phyloP scores from a whole-genome alignment of 1,140 invertebrate genomes.

The Saccostrea cuccullata region DNA sequence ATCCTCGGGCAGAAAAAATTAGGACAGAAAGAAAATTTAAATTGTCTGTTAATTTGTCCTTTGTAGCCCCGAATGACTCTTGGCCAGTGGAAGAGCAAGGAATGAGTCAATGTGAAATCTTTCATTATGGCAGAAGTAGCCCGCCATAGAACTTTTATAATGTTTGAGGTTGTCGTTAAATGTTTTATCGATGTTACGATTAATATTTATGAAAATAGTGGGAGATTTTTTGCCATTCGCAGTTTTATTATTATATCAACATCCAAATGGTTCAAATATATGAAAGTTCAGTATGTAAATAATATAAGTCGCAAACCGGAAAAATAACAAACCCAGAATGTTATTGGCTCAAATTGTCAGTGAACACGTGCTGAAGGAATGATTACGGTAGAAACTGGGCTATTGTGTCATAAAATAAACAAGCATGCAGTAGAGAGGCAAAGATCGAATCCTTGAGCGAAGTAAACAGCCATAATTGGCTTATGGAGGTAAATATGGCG shows the following conservation, averaged over 20 bases:
- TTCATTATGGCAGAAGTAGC: not conserved
- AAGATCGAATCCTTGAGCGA: no score
- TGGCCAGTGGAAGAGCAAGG: no score
- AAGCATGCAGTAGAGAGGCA: not conserved
- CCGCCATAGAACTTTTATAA: not conserved
- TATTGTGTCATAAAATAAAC: not conserved
- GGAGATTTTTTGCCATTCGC: no score
- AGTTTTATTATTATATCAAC: no score
- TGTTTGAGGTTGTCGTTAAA: not conserved
- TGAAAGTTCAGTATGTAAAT: not conserved
- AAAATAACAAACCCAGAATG: slow-evolving; percentile 10
- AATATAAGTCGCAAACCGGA: slow-evolving; percentile 17
- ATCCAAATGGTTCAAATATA: no score
- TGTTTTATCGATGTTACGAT: not conserved
- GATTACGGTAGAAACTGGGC: slow-evolving; percentile 4
- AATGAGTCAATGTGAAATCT: not conserved
- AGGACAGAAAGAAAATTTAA: no score
- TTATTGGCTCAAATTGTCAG: slow-evolving; percentile 11
- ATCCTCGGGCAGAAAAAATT: no score
- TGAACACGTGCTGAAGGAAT: slow-evolving; percentile 15
- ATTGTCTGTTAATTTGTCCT: no score
- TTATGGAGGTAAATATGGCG: not conserved
- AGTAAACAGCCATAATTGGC: not conserved
- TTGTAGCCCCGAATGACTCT: no score
- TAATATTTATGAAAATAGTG: not conserved